Conservation (phyloP, 2,888 invertebrate species). For the Patella caerulea region DNA sequence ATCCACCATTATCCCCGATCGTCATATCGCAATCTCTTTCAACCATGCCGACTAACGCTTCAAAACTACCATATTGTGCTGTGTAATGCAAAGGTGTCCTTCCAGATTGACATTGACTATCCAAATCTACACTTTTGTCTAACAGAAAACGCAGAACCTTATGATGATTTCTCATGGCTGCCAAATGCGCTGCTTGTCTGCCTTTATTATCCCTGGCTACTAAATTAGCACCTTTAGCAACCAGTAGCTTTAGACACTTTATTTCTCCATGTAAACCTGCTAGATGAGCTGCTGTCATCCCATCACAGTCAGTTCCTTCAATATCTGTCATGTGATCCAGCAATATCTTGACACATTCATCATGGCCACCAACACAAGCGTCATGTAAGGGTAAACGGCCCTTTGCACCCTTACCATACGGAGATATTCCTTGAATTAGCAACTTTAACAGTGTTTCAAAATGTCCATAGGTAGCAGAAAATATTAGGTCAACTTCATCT, state of each 20-base stretch:
- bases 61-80: conserved; percentile 67
- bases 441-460: not conserved
- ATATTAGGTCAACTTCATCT: not conserved
- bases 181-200: conserved; percentile 65
- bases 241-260: conserved; percentile 60
- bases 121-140: conserved; percentile 65
- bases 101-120: conserved; percentile 61
- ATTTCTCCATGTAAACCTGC: conserved; percentile 69
- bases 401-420: conserved; percentile 49
- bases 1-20: conserved; percentile 59
- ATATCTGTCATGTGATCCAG: conserved; percentile 58
- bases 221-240: conserved; percentile 63
- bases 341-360: conserved; percentile 56
- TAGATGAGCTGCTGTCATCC: conserved; percentile 66
- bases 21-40: conserved; percentile 68
- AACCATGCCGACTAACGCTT: conserved; percentile 61
- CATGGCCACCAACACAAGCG: conserved; percentile 67
- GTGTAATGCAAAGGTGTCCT: conserved; percentile 69
- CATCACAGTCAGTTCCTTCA: conserved; percentile 62
- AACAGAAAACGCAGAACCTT: conserved; percentile 62
- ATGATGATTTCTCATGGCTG: conserved; percentile 67
- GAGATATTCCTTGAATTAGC: conserved; percentile 54
- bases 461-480: not conserved
- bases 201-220: conserved; percentile 61
- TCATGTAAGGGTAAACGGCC: conserved; percentile 68